Base-by-base conservation (phyloP, 2,888 invertebrate species). In the Lycaena phlaeas region DNA sequence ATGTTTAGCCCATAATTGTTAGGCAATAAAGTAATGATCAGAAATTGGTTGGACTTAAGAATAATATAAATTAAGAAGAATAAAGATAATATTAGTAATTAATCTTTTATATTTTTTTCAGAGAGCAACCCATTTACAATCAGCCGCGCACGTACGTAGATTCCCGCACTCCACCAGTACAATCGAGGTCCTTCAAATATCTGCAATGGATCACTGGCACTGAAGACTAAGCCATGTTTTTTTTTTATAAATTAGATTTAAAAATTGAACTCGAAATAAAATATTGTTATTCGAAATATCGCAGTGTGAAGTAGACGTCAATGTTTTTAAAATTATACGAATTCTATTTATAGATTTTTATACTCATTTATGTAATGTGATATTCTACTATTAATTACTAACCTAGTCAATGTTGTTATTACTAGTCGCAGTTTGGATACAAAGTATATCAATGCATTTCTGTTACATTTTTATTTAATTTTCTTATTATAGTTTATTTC, bases 201-300 rank as follows among this genome's bases (percentile, higher is more conserved):
- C 72, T 86, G 12, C 85, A 86, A 57, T 84, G 85, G 75, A 79
- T 86, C 48, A 86, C 85, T n/a, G 85, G 85, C 41, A 86, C 85
- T 29, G 84, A 84, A 46, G 72, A 86, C 56, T 82, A 57, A 70
- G 50, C n/a, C n/a, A n/a, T n/a, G n/a, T n/a, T n/a, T n/a, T n/a
- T n/a, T n/a, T n/a, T n/a, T n/a, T n/a, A n/a, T n/a, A n/a, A n/a
- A n/a, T n/a, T 34, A n/a, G 30, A 12, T n/a, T 15, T 30, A 42
- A 38, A 39, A 41, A 38, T 45, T 28, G 47, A 43, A 40, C 42
- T 42, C 48, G 41, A 42, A 31, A 40, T 45, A 22, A 15, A 36
- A 29, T 14, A 27, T 6, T 27, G 22, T 11, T 22, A 30, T 42
- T 38, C 43, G 43, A 45, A 45, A 22, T 18, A 22, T 7, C 9